These are phyloP conservation scores for Rousettus madagascariensis DNA, from an alignment of 2,797 vertebrate genomes.

Conservation along the genomic window DNA sequence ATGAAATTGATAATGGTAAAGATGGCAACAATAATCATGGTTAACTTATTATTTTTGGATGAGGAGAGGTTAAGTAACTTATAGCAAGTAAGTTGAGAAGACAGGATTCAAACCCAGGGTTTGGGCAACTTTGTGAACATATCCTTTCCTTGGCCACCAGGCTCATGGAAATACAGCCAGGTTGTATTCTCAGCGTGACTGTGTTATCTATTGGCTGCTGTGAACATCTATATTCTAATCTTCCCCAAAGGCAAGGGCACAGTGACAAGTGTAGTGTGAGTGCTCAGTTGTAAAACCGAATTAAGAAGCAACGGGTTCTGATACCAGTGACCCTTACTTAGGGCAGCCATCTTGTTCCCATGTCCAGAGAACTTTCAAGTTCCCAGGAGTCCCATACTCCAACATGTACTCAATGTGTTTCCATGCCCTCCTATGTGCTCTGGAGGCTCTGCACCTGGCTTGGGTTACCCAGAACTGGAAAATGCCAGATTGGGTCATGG, in stretches of 20 bases:
- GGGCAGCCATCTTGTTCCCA: neutral
- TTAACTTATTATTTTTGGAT: neutral
- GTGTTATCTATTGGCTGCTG: neutral
- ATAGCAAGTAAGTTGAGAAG: neutral
- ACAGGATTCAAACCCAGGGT: neutral
- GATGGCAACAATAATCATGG: no score
- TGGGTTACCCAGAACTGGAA: conserved; percentile 63
- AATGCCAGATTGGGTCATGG: conserved; percentile 75
- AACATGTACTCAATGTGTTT: neutral
- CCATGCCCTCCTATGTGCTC: conserved; percentile 16
- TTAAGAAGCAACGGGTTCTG: neutral
- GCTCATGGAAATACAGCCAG: neutral
- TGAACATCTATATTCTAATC: neutral
- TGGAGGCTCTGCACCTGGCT: conserved; percentile 55
- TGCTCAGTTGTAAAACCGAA: neutral
- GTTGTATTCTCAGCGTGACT: neutral
- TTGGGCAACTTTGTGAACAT: neutral
- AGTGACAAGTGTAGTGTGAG: no score
- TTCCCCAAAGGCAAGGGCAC: neutral
- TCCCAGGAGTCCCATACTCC: neutral
- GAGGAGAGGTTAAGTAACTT: neutral
- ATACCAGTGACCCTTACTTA: neutral
- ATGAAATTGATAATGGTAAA: neutral
- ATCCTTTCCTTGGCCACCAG: neutral
- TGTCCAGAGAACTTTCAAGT: neutral